phyloP scores from a whole-genome alignment of 2,888 invertebrate genomes.

The Rhamnusium bicolor region DNA sequence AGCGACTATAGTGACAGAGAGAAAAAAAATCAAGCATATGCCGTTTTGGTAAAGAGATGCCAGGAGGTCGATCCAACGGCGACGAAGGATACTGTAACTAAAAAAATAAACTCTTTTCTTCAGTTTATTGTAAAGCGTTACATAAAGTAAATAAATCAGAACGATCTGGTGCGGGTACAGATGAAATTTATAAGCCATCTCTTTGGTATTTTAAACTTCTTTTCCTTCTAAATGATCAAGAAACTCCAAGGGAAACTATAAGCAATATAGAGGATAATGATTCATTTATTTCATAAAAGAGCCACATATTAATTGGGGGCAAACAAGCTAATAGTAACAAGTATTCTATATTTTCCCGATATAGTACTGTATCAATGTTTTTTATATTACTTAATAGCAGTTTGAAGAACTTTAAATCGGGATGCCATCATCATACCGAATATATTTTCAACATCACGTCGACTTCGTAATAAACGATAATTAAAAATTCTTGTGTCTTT shows the following conservation, averaged over 20 bases:
- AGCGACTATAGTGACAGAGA: too few relatives aligned
- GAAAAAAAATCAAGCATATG: slow-evolving; percentile 54
- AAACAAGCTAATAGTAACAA: too few relatives aligned
- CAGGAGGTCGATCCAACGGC: slow-evolving; percentile 13
- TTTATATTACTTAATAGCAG: slow-evolving; percentile 41
- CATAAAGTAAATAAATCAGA: slow-evolving; percentile 22
- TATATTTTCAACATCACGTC: slow-evolving; percentile 45
- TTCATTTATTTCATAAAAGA: slow-evolving; percentile 21
- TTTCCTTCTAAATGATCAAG: slow-evolving; percentile 26
- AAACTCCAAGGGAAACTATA: slow-evolving; percentile 21
- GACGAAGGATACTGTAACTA: slow-evolving; percentile 12
- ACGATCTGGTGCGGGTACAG: slow-evolving; percentile 14
- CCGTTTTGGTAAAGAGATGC: slow-evolving; percentile 18
- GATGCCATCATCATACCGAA: slow-evolving; percentile 54
- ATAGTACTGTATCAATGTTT: slow-evolving; percentile 28
- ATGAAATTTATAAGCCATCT: slow-evolving; percentile 13
- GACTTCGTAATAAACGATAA: slow-evolving; percentile 22
- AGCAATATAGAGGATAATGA: slow-evolving; percentile 21
- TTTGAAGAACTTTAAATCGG: slow-evolving; percentile 54
- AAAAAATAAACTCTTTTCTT: slow-evolving; percentile 21
- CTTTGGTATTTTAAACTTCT: slow-evolving; percentile 20
- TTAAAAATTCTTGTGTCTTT: slow-evolving; percentile 42
- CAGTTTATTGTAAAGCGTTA: slow-evolving; percentile 21
- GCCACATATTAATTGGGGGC: neutral
- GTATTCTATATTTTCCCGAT: slow-evolving; percentile 31